These are phyloP conservation scores for Percopsis transmontana DNA, from an alignment of 2,113 vertebrate genomes.

Conservation along the genomic window DNA sequence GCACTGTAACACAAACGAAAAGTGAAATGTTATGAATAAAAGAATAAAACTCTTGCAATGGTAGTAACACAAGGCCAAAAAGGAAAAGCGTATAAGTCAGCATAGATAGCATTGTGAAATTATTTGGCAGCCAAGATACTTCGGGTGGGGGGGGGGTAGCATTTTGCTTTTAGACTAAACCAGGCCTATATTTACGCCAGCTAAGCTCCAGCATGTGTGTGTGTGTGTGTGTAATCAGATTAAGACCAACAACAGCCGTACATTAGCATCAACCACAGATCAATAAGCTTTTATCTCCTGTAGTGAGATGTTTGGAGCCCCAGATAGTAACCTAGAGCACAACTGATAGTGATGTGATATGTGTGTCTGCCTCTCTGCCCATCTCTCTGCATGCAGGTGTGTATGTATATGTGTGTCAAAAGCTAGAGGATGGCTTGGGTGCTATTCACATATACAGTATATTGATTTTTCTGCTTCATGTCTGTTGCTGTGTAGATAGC, in stretches of 20 bases:
- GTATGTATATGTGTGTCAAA: background rate
- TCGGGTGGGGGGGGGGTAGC: too few relatives aligned
- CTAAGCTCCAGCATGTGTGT: background rate
- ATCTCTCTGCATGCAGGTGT: background rate
- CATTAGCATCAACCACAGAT: conserved; percentile 48
- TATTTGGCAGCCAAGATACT: too few relatives aligned
- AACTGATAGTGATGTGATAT: background rate
- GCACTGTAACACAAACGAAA: too few relatives aligned
- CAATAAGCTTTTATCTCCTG: conserved; percentile 45
- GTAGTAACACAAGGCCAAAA: too few relatives aligned
- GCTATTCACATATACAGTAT: too few relatives aligned
- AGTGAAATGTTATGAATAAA: too few relatives aligned
- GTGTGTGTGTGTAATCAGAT: conserved; percentile 10
- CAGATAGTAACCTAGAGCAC: background rate
- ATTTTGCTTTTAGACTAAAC: background rate
- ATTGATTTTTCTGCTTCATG: conserved; percentile 29
- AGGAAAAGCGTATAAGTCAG: too few relatives aligned
- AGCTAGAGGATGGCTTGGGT: conserved; percentile 36
- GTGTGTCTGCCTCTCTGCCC: background rate
- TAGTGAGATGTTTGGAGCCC: conserved; percentile 35
- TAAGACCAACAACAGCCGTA: conserved; percentile 25
- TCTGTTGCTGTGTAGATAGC: conserved; percentile 15
- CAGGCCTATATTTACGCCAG: background rate
- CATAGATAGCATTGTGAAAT: too few relatives aligned
- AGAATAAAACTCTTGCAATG: too few relatives aligned